Conservation (phyloP, 2,888 invertebrate species). For the Sphaeridia pumilis region DNA sequence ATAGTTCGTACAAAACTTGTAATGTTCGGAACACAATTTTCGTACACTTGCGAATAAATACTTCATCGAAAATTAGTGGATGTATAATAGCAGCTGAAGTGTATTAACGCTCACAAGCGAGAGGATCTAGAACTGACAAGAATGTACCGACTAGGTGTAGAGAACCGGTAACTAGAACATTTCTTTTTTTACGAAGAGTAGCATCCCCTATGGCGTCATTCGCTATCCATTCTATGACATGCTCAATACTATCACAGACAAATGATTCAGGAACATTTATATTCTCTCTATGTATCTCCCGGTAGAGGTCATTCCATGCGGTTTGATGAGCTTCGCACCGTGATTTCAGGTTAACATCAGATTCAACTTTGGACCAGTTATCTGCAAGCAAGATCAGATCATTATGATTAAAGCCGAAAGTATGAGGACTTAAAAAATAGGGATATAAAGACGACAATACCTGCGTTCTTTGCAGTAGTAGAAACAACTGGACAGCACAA, state of each 20-base stretch:
- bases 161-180: constrained; percentile 70
- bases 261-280: constrained; percentile 15
- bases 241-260: constrained; percentile 29
- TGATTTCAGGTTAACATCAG: constrained; percentile 11
- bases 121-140: constrained; percentile 48
- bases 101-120: constrained; percentile 28
- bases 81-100: no score
- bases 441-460: no score
- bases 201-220: constrained; percentile 6
- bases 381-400: no score
- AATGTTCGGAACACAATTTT: no score
- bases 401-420: no score
- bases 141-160: constrained; percentile 70
- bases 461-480: constrained; percentile 15
- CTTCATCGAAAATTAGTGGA: no score
- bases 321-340: constrained; percentile 17
- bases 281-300: neutral
- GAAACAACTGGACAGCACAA: constrained; percentile 53
- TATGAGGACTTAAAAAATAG: no score
- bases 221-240: constrained; percentile 14
- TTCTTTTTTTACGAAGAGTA: constrained; percentile 26
- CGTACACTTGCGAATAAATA: no score
- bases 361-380: constrained; percentile 27
- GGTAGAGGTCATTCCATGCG: constrained; percentile 43
- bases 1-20: no score